Evolutionary conservation across 2,888 invertebrate genomes (phyloP).

Genomic region (Acrobeloides nanus): DNA sequence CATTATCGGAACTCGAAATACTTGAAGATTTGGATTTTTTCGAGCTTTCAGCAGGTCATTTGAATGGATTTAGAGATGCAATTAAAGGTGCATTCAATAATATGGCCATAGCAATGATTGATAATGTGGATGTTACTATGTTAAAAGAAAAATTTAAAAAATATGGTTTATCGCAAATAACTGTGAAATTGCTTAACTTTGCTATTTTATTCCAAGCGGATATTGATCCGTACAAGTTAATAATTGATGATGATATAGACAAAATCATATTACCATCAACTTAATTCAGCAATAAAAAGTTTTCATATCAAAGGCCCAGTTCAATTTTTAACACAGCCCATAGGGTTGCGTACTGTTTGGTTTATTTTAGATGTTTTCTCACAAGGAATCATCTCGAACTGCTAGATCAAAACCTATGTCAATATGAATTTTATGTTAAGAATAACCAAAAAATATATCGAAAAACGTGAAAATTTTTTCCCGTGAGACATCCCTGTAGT

Average conservation of each 20-base stretch:
- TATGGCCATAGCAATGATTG: conserved; percentile 16
- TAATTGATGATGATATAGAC: conserved; percentile 24
- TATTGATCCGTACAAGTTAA: conserved; percentile 26
- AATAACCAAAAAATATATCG: too few relatives aligned
- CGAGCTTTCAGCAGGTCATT: conserved; percentile 15
- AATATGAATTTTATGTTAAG: too few relatives aligned
- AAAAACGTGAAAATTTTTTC: too few relatives aligned
- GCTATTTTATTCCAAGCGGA: conserved; percentile 26
- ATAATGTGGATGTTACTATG: conserved; percentile 13
- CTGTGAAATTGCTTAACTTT: conserved; percentile 16
- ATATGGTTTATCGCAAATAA: conserved; percentile 22
- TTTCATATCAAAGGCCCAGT: too few relatives aligned
- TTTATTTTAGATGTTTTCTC: too few relatives aligned
- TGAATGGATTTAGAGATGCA: conserved; percentile 24
- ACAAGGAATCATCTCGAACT: too few relatives aligned
- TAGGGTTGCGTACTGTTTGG: too few relatives aligned
- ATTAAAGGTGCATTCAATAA: conserved; percentile 26
- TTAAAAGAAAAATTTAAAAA: conserved; percentile 12
- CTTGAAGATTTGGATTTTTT: conserved; percentile 29
- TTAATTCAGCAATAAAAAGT: too few relatives aligned
- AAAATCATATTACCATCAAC: too few relatives aligned
- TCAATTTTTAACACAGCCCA: too few relatives aligned
- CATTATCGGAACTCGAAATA: conserved; percentile 21
- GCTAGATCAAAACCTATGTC: too few relatives aligned
- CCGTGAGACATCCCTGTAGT: too few relatives aligned